Conservation (phyloP, 1,140 invertebrate species). For the Sitodiplosis mosellana region DNA sequence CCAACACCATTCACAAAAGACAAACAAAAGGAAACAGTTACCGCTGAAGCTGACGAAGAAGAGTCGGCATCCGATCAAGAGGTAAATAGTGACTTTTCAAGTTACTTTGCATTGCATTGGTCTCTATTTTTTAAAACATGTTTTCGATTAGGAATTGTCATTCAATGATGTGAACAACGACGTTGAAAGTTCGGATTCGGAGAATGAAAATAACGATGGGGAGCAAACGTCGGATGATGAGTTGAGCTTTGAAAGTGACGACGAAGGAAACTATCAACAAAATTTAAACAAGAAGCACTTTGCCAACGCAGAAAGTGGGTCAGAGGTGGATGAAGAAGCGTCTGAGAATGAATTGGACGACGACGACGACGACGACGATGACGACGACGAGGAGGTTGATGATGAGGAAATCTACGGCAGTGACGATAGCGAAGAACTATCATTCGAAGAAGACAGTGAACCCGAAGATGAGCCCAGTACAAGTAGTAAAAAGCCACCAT, state of each 20-base stretch:
- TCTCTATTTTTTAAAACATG: background rate
- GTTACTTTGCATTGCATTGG: background rate
- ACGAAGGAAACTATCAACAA: constrained; percentile 26
- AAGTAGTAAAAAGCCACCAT: background rate
- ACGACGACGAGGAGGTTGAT: constrained; percentile 14
- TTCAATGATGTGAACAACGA: background rate
- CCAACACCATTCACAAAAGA: background rate
- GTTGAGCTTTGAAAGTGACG: constrained; percentile 28
- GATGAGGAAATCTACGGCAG: constrained; percentile 5
- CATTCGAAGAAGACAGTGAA: constrained; percentile 1
- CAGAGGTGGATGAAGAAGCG: constrained; percentile 8
- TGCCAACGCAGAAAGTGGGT: constrained; percentile 14
- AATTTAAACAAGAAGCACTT: constrained; percentile 12
- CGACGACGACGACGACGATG: constrained; percentile 13
- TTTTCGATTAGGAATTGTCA: background rate
- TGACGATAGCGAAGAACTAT: background rate
- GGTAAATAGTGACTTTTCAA: background rate
- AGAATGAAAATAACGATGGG: background rate
- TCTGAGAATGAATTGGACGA: background rate
- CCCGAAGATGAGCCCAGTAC: constrained; percentile 4
- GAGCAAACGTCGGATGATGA: constrained; percentile 31
- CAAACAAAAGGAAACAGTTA: background rate
- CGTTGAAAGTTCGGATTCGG: background rate
- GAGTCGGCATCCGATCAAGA: background rate
- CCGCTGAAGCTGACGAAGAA: background rate